Evolutionary conservation across 2,113 vertebrate genomes (phyloP).

Genomic region (Catagonus wagneri): DNA sequence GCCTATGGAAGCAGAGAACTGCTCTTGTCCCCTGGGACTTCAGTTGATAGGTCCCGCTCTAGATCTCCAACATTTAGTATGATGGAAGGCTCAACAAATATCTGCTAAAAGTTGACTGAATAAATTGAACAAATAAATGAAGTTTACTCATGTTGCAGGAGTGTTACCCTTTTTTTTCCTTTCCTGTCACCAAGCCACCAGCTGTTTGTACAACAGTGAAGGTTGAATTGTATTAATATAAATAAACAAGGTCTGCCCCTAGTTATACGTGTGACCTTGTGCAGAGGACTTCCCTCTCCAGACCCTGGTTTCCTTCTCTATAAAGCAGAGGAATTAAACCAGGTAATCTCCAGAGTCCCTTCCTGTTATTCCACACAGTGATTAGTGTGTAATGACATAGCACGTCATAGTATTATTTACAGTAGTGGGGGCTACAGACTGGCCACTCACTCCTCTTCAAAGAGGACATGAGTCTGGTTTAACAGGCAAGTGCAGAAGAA

Average conservation of each 20-base stretch:
- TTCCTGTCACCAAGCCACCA: neutral
- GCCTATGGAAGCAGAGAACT: neutral
- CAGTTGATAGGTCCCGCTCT: neutral
- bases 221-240: slow-evolving; percentile 49
- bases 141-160: neutral
- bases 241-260: slow-evolving; percentile 63
- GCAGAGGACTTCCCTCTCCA: slow-evolving; percentile 62
- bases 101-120: neutral
- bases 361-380: slow-evolving; percentile 72
- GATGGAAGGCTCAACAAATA: neutral
- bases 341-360: slow-evolving; percentile 71
- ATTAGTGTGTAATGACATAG: slow-evolving; percentile 63
- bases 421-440: neutral
- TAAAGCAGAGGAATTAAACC: slow-evolving; percentile 69
- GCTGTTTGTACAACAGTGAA: slow-evolving; percentile 33
- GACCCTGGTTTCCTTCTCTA: slow-evolving; percentile 66
- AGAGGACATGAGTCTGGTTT: slow-evolving; percentile 45
- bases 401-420: slow-evolving; percentile 43
- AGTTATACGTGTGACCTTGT: slow-evolving; percentile 64
- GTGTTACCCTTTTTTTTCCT: neutral
- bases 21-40: neutral
- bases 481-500: neutral
- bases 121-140: neutral
- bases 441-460: neutral
- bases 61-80: neutral